Conservation (phyloP, 2,888 invertebrate genomes). For the Dasysyrphus tricinctus region DNA sequence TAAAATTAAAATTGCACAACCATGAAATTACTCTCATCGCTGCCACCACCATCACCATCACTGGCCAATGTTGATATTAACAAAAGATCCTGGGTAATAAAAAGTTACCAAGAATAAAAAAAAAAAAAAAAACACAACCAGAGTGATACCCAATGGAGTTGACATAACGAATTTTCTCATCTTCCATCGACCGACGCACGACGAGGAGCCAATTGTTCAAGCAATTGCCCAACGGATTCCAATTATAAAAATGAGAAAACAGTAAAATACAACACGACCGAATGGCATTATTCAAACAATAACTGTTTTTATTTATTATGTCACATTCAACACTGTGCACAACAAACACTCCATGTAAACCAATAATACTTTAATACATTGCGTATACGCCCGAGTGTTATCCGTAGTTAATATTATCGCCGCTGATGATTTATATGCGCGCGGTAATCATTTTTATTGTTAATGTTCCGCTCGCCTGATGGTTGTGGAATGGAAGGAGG, state of each 20-base stretch:
- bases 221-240: conserved; percentile 50
- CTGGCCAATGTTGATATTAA: background rate
- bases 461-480: conserved; percentile 28
- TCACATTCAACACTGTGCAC: conserved; percentile 60
- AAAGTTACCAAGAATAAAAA: background rate
- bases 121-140: background rate
- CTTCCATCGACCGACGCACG: background rate
- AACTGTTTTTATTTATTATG: conserved; percentile 59
- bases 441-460: conserved; percentile 69
- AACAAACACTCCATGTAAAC: conserved; percentile 46
- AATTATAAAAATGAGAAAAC: conserved; percentile 46
- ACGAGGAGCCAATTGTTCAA: conserved; percentile 44
- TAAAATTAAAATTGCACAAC: background rate
- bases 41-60: background rate
- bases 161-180: conserved; percentile 23
- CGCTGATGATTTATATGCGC: conserved; percentile 63
- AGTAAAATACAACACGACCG: conserved; percentile 19
- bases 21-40: background rate
- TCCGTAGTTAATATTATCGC: conserved; percentile 66
- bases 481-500: background rate
- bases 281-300: conserved; percentile 51
- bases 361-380: conserved; percentile 65
- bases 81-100: background rate
- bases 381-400: conserved; percentile 60
- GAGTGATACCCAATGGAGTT: conserved; percentile 24